Conservation (phyloP, 2,797 vertebrate species). For the Borostomias antarcticus region DNA sequence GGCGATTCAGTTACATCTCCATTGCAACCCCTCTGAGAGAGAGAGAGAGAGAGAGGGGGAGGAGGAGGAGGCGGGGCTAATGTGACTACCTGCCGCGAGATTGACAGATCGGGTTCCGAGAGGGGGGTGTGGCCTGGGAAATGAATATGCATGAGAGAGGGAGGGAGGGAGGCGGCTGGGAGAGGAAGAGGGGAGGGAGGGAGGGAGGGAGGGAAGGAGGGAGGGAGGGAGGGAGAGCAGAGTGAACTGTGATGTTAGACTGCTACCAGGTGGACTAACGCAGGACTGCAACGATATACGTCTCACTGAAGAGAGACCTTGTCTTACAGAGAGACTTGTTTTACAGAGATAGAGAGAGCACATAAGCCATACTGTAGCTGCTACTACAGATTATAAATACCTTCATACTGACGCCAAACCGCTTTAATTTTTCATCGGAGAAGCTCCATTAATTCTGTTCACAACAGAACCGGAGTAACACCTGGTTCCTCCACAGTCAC, state of each 20-base stretch:
- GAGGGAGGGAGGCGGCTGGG: conserved; percentile 14
- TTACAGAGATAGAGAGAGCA: too few species aligned
- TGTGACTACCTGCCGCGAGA: conserved; percentile 29
- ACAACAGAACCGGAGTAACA: too few species aligned
- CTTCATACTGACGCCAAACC: too few species aligned
- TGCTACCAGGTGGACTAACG: conserved; percentile 50
- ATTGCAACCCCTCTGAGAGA: not conserved
- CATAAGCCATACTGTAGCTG: too few species aligned
- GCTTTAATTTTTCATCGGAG: not conserved
- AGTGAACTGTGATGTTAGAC: conserved; percentile 50
- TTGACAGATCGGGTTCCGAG: conserved; percentile 6
- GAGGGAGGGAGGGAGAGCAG: conserved; percentile 7
- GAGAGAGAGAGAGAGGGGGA: conserved; percentile 5
- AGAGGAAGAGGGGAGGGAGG: not conserved
- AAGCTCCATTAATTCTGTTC: too few species aligned
- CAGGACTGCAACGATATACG: conserved; percentile 30
- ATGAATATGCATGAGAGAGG: not conserved
- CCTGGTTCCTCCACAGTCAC: too few species aligned
- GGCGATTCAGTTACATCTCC: too few species aligned
- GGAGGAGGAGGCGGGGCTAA: conserved; percentile 18
- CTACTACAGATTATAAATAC: too few species aligned
- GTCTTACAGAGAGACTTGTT: too few species aligned
- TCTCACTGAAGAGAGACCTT: too few species aligned
- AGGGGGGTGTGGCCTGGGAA: conserved; percentile 27
- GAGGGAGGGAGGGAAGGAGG: conserved; percentile 18